These are phyloP conservation scores for Chionomys nivalis DNA, from an alignment of 2,113 vertebrate genomes.

Conservation along the genomic window DNA sequence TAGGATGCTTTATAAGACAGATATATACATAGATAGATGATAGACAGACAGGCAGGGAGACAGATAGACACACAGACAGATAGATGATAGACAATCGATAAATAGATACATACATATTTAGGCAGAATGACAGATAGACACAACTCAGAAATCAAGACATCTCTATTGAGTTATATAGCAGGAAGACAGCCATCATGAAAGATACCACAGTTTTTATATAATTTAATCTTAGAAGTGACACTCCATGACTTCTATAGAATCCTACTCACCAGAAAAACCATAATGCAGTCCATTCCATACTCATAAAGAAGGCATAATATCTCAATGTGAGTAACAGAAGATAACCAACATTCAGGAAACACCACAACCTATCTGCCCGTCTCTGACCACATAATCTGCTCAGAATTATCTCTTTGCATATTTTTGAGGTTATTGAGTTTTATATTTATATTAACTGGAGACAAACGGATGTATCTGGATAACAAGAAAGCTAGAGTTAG, in stretches of 20 bases:
- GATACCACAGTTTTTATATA: background rate
- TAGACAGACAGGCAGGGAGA: background rate
- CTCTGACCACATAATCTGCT: background rate
- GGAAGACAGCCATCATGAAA: background rate
- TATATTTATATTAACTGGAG: background rate
- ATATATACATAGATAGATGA: background rate
- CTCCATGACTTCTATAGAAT: background rate
- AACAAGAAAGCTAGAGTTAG: background rate
- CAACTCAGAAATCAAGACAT: background rate
- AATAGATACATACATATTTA: background rate
- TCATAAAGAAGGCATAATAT: background rate
- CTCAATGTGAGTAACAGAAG: background rate
- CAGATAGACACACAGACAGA: background rate
- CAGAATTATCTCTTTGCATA: background rate
- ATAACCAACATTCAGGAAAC: background rate
- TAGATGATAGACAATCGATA: background rate
- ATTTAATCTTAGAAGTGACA: background rate
- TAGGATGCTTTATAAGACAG: background rate
- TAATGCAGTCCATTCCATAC: fast-evolving
- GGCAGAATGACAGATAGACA: background rate
- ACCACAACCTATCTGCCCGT: background rate
- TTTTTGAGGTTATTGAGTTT: background rate
- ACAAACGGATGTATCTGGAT: background rate
- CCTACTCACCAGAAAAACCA: background rate
- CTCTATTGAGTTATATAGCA: background rate